phyloP scores from a whole-genome alignment of 2,888 invertebrate species.

The Euzetes globulus region DNA sequence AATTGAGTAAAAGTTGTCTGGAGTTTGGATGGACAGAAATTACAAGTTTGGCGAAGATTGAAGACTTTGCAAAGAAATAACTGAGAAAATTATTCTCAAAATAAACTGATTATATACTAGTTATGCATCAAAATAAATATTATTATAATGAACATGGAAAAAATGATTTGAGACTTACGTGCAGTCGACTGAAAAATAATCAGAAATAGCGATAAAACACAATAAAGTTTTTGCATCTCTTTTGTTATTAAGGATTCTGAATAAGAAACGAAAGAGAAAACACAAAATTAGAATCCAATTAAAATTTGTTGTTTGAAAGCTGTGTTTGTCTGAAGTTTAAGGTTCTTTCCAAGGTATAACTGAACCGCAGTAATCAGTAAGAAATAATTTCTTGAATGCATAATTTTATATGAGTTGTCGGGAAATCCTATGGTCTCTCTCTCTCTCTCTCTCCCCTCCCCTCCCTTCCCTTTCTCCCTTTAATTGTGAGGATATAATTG shows the following conservation, averaged over 20 bases:
- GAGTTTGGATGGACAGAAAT: no score
- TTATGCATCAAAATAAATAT: not conserved
- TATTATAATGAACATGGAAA: not conserved
- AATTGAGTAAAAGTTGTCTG: no score
- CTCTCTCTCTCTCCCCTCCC: constrained; percentile 1
- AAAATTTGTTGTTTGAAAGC: not conserved
- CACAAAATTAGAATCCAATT: not conserved
- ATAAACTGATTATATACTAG: no score
- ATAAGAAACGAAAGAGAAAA: not conserved
- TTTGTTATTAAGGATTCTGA: not conserved
- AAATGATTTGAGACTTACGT: not conserved
- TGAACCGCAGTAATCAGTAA: no score
- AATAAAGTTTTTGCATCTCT: constrained; percentile 17
- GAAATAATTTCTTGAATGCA: no score
- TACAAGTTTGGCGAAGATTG: no score
- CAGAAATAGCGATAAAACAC: not conserved
- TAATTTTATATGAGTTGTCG: no score
- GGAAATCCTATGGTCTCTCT: no score
- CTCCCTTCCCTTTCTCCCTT: not conserved
- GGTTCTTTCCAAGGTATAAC: not conserved
- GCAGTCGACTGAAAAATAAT: not conserved
- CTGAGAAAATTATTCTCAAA: no score
- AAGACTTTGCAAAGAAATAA: no score
- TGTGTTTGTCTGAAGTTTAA: not conserved
- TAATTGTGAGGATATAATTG: not conserved